Evolutionary conservation across 2,888 invertebrate genomes (phyloP), one percentile per base, ranked within the genome.

Genomic region (Aphidius colemani): DNA sequence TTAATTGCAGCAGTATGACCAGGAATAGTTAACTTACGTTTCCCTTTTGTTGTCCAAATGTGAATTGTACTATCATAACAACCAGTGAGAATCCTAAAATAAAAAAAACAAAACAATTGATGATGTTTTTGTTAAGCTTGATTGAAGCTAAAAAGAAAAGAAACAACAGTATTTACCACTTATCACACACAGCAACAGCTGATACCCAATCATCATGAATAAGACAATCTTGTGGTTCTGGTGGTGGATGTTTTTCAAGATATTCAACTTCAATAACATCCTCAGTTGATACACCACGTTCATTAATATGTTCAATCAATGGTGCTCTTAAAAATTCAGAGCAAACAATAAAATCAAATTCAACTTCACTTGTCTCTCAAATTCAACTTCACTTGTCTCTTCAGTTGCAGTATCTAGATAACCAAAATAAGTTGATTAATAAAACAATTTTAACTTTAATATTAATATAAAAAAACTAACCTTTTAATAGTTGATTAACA

Each of bases 151-250:
- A 30, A 30, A 30, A 30, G 1, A 30, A 30, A 30, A 56, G 60
- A n/a, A n/a, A n/a, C 66, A 51, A 66, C 65, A 55, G 61, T 58
- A 66, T 67, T 74, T 77, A 90, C 91, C 92, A 93, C 77, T 89
- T 88, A 49, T 86, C 87, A 67, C 85, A 84, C 49, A 89, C 86
- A 72, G 91, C 89, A 0, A 96, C 90, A 51, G 94, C 89, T 18
- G 95, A 92, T n/a, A 98, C 95, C 98, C 98, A 99, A 80, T 99
- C 98, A 83, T 98, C 96, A 76, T 98, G 97, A 80, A 94, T 87
- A 69, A 98, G 85, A 78, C 95, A 94, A 80, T 96, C 93, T 78
- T 95, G 90, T 0, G 98, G 97, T 75, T 93, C 89, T 0, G 98
- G 98, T 0, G 97, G 91, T 9, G 96, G 94, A 72, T 92, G 90